Percentiles rank a stretch among this genome's conserved stretches.
These are phyloP conservation scores for Mobula hypostoma DNA, from an alignment of 2,113 vertebrate species.

Conservation along the genomic window DNA sequence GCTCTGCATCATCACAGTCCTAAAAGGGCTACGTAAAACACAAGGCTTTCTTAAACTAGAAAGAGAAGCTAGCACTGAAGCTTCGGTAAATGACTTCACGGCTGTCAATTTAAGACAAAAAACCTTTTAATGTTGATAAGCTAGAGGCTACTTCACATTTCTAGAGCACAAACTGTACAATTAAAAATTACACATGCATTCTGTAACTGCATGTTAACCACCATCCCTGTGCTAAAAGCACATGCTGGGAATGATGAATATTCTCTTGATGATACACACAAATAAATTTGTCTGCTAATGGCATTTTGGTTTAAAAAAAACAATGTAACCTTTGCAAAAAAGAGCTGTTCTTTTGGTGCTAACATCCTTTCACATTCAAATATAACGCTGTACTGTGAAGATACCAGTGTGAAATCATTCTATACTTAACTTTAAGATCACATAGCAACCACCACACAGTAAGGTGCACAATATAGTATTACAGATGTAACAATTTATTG, in stretches of 20 bases:
- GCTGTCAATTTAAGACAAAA: background rate
- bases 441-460: background rate
- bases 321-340: too few species aligned
- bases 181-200: background rate
- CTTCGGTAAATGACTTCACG: background rate
- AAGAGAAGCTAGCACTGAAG: background rate
- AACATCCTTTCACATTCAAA: too few species aligned
- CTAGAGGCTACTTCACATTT: background rate
- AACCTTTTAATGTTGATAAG: background rate
- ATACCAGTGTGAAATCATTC: background rate
- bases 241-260: background rate
- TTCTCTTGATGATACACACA: background rate
- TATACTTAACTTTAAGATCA: background rate
- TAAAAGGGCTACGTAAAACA: background rate
- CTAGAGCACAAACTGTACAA: background rate
- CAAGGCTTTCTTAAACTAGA: background rate
- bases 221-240: background rate
- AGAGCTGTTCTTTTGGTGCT: background rate
- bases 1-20: background rate
- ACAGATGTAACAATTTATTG: too few species aligned
- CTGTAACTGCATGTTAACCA: background rate
- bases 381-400: background rate
- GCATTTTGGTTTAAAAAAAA: background rate
- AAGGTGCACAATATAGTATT: background rate
- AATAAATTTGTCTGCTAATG: background rate